These are phyloP conservation scores for Ageneiosus marmoratus DNA, from an alignment of 2,113 vertebrate genomes.

Conservation along the genomic window DNA sequence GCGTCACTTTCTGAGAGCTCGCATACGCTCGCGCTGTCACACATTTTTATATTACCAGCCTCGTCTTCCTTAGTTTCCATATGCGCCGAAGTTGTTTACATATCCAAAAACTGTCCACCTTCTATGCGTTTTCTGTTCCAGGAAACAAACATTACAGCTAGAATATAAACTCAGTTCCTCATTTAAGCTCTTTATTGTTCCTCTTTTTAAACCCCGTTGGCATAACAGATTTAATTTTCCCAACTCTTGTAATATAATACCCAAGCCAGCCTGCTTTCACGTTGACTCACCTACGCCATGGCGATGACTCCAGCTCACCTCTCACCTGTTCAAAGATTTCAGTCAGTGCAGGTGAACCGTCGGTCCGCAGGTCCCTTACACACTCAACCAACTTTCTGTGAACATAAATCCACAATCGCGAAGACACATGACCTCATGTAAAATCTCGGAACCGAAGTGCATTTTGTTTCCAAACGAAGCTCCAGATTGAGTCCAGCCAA, in stretches of 20 bases:
- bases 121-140: not conserved
- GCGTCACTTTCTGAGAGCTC: not conserved
- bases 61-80: conserved; percentile 49
- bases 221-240: not conserved
- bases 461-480: not conserved
- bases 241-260: no score
- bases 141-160: not conserved
- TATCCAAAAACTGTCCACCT: conserved; percentile 23
- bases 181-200: not conserved
- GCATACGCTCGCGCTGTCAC: conserved; percentile 40
- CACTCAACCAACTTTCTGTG: not conserved
- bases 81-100: conserved; percentile 5
- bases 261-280: not conserved
- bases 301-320: not conserved
- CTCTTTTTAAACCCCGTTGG: not conserved
- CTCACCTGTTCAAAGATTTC: not conserved
- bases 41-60: conserved; percentile 52
- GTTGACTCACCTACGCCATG: not conserved
- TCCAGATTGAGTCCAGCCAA: not conserved
- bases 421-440: not conserved
- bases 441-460: not conserved
- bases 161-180: not conserved
- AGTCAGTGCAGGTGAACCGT: not conserved
- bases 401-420: no score
- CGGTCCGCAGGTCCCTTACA: not conserved